phyloP scores from a whole-genome alignment of 2,797 vertebrate species.

The Etheostoma nigrum region DNA sequence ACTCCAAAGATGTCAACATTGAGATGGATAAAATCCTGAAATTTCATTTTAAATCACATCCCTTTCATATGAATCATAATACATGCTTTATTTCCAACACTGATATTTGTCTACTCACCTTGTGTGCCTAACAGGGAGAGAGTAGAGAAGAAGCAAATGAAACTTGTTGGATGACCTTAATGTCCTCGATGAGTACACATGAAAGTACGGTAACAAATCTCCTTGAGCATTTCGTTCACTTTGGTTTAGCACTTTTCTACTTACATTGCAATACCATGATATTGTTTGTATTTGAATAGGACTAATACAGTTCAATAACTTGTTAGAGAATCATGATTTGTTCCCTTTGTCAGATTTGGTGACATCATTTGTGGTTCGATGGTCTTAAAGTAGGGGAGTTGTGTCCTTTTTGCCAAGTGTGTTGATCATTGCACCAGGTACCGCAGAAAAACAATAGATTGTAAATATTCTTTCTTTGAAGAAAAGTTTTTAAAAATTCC shows the following conservation, averaged over 20 bases:
- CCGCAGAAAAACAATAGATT: background rate
- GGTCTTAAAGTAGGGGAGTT: background rate
- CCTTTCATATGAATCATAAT: conserved; percentile 39
- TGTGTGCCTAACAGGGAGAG: conserved; percentile 34
- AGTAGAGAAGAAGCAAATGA: conserved; percentile 35
- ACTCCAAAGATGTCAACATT: conserved; percentile 50
- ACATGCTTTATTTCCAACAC: conserved; percentile 52
- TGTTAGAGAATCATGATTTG: no score
- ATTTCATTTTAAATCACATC: conserved; percentile 48
- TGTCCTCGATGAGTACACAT: conserved; percentile 43
- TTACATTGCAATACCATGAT: background rate
- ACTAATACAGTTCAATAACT: background rate
- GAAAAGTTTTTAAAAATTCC: background rate
- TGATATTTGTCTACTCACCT: conserved; percentile 64
- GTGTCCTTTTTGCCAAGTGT: background rate
- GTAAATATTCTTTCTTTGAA: background rate
- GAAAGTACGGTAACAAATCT: conserved; percentile 12
- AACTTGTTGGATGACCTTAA: conserved; percentile 46
- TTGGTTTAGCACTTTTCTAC: background rate
- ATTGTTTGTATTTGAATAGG: background rate
- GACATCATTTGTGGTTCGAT: background rate
- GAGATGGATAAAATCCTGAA: conserved; percentile 46
- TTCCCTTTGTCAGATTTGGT: background rate
- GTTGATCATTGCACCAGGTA: conserved; percentile 3
- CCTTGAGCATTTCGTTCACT: background rate